A percentile compares a stretch with the other conserved stretches of the same genome.
These are phyloP conservation scores for Margarornis squamiger DNA, from an alignment of 2,797 vertebrate species.

Conservation along the genomic window DNA sequence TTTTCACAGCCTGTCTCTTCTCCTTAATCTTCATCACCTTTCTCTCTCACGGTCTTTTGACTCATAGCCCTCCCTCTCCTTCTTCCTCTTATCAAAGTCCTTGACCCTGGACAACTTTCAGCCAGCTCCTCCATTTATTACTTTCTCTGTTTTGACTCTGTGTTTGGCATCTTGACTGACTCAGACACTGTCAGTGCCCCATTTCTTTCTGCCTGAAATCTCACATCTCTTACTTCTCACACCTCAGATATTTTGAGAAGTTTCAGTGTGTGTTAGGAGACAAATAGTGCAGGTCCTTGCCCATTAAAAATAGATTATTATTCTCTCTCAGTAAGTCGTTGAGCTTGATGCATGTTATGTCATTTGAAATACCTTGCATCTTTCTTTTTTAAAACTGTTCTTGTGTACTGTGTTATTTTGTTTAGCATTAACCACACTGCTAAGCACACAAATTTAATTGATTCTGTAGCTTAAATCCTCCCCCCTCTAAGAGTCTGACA, in stretches of 20 bases:
- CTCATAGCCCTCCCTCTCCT: neutral
- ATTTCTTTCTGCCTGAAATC: neutral
- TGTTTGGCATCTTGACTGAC: neutral
- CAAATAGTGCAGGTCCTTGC: neutral
- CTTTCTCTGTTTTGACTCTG: neutral
- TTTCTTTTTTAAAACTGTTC: neutral
- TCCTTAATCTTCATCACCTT: neutral
- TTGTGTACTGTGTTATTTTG: neutral
- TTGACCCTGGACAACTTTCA: neutral
- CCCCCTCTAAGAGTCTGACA: neutral
- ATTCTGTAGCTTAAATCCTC: neutral
- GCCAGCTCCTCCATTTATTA: neutral
- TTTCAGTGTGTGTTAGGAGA: neutral
- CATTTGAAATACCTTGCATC: neutral
- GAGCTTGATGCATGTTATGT: neutral
- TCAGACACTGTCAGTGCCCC: neutral
- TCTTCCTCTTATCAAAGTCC: neutral
- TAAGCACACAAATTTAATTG: neutral
- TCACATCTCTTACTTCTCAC: neutral
- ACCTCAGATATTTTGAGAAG: neutral
- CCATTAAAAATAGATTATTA: neutral
- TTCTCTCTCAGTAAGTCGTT: neutral
- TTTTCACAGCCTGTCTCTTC: neutral
- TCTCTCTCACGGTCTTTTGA: neutral
- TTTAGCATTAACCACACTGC: neutral